Evolutionary conservation across 2,113 vertebrate species (phyloP).

Genomic region (Ceratotherium simum): DNA sequence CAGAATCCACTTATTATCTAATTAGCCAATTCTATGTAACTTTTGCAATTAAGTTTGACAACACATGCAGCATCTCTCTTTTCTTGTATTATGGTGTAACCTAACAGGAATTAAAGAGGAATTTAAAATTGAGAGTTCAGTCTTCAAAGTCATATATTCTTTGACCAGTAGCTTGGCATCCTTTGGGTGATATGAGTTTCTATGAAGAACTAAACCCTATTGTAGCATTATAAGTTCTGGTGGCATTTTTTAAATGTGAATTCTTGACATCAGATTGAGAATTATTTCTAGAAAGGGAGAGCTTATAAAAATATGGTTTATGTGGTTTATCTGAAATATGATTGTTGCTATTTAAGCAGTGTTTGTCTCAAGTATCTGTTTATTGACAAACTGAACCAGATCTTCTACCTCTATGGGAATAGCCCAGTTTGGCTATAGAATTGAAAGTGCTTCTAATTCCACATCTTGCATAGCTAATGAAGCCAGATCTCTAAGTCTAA

Average conservation of each 20-base stretch:
- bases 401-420: background rate
- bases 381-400: background rate
- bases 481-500: background rate
- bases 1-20: slow-evolving; percentile 75
- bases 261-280: slow-evolving; percentile 46
- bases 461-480: background rate
- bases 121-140: slow-evolving; percentile 62
- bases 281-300: slow-evolving; percentile 51
- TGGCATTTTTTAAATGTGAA: slow-evolving; percentile 62
- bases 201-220: background rate
- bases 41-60: slow-evolving; percentile 74
- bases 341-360: background rate
- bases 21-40: slow-evolving; percentile 73
- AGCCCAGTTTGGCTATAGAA: background rate
- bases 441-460: background rate
- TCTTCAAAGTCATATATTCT: slow-evolving; percentile 57
- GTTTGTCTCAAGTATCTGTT: background rate
- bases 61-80: slow-evolving; percentile 38
- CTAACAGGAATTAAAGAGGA: slow-evolving; percentile 60
- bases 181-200: background rate
- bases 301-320: background rate
- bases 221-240: background rate
- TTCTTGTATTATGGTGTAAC: slow-evolving; percentile 44
- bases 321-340: slow-evolving; percentile 3
- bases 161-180: slow-evolving; percentile 36